A percentile compares a stretch with the other conserved stretches of the same genome.
Evolutionary conservation across 1,140 invertebrate genomes (phyloP).

Genomic region (Ctenoplectra terminalis): DNA sequence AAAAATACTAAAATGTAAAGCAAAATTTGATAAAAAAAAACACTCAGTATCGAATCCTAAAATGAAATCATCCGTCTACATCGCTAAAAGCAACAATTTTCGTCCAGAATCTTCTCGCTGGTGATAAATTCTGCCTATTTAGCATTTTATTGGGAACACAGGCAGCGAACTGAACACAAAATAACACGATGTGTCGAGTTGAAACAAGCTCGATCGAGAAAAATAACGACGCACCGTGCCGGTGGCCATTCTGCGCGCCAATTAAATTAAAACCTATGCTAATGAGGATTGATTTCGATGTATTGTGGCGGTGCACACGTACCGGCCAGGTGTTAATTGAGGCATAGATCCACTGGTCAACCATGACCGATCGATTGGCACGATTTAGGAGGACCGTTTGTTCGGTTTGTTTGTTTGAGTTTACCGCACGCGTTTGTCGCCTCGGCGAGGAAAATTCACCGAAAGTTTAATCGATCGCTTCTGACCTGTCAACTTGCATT

Average conservation of each 20-base stretch:
- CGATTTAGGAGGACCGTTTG: conserved; percentile 63
- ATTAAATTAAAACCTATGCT: conserved; percentile 49
- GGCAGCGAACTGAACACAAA: neutral
- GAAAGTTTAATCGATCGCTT: conserved; percentile 5
- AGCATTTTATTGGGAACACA: neutral
- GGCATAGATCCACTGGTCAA: conserved; percentile 55
- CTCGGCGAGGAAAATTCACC: neutral
- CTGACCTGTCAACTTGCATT: neutral
- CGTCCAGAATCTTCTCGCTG: neutral
- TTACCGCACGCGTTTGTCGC: conserved; percentile 44
- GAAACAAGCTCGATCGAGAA: neutral
- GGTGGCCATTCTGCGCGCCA: neutral
- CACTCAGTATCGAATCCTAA: too few species aligned
- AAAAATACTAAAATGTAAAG: too few species aligned
- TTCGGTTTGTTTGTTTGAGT: conserved; percentile 61
- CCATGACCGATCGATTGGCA: conserved; percentile 52
- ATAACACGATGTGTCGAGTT: neutral
- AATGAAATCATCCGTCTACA: neutral
- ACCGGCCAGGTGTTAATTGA: conserved; percentile 45
- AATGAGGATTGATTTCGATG: conserved; percentile 28
- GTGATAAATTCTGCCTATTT: neutral
- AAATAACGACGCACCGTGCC: neutral
- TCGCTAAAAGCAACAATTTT: neutral
- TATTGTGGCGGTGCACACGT: conserved; percentile 1
- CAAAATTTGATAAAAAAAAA: too few species aligned